Conservation (phyloP, 2,888 invertebrate species). For the Drosophila cracens region DNA sequence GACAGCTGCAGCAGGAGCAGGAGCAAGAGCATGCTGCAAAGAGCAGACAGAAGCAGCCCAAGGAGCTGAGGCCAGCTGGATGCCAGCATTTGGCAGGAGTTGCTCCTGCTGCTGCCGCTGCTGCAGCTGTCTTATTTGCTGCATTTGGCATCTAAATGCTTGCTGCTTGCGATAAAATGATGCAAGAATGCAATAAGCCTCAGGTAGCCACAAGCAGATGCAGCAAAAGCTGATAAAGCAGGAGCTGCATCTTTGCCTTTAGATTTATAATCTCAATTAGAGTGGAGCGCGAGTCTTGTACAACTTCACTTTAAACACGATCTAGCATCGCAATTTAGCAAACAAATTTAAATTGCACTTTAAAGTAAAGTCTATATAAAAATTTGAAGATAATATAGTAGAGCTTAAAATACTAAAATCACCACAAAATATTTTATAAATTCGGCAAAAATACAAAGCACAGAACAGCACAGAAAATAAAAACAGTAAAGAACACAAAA, state of each 20-base stretch:
- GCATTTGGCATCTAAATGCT: slow-evolving; percentile 77
- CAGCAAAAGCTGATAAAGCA: slow-evolving; percentile 34
- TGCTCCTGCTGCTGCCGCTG: slow-evolving; percentile 5
- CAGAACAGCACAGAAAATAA: too few relatives aligned
- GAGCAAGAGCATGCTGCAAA: slow-evolving; percentile 36
- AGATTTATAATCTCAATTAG: slow-evolving; percentile 16
- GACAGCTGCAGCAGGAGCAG: slow-evolving; percentile 40
- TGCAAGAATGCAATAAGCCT: slow-evolving; percentile 56
- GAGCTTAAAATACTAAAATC: background rate
- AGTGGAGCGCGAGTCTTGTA: background rate
- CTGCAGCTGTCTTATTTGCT: slow-evolving; percentile 57
- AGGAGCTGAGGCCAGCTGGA: slow-evolving; percentile 47
- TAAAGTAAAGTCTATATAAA: background rate
- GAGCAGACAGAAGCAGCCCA: slow-evolving; percentile 37
- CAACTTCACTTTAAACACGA: background rate
- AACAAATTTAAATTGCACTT: background rate
- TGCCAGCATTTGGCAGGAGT: slow-evolving; percentile 26
- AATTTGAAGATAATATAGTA: background rate
- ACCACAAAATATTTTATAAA: background rate
- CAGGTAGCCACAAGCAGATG: slow-evolving; percentile 60
- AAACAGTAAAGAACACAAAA: too few relatives aligned
- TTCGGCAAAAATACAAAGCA: too few relatives aligned
- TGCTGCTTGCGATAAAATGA: slow-evolving; percentile 71
- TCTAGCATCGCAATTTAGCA: background rate
- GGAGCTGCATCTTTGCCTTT: slow-evolving; percentile 27